Evolutionary conservation across 2,797 vertebrate species (phyloP).

Genomic region (Okamejei kenojei): DNA sequence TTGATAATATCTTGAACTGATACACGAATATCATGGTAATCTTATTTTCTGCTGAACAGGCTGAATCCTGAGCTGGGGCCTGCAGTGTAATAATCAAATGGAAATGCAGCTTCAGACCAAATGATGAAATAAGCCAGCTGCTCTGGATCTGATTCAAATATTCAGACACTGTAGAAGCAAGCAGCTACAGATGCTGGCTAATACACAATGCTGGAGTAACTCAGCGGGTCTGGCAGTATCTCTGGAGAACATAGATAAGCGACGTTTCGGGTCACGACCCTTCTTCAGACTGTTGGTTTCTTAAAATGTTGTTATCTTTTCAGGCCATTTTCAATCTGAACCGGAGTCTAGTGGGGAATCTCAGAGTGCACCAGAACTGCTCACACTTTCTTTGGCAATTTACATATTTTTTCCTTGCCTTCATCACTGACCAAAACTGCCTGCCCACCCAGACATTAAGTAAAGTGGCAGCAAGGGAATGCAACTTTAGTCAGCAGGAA

Average conservation of each 20-base stretch:
- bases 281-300: no score
- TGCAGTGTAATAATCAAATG: neutral
- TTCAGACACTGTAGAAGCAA: neutral
- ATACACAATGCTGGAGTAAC: no score
- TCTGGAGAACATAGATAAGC: no score
- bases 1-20: neutral
- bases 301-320: neutral
- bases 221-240: no score
- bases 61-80: neutral
- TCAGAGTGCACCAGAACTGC: neutral
- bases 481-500: neutral
- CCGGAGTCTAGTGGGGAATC: neutral
- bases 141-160: neutral
- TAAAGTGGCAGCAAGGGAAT: neutral
- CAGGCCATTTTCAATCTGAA: neutral
- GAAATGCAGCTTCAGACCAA: neutral
- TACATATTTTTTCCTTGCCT: neutral
- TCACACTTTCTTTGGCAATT: neutral
- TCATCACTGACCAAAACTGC: neutral
- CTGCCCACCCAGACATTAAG: no score
- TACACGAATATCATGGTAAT: neutral
- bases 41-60: neutral
- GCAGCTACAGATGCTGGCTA: no score
- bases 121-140: neutral
- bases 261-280: no score